Evolutionary conservation across 1,140 invertebrate genomes (phyloP).

Genomic region (Phenacoccus solenopsis): DNA sequence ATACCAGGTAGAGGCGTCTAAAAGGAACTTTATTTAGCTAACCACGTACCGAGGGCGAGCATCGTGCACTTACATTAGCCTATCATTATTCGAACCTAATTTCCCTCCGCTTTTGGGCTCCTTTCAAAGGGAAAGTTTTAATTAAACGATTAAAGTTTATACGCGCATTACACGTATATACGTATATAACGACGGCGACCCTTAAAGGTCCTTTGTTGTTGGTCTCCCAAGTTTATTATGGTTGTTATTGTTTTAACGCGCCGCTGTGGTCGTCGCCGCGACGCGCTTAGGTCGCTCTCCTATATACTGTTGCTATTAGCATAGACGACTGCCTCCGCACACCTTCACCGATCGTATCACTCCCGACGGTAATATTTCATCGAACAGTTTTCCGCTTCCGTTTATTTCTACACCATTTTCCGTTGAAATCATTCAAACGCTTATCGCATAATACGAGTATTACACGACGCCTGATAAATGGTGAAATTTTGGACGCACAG

Average conservation of each 20-base stretch:
- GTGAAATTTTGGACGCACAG: not conserved
- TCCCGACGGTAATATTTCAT: not conserved
- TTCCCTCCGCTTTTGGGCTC: not conserved
- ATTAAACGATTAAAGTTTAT: constrained; percentile 17
- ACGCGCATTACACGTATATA: not conserved
- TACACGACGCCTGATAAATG: not conserved
- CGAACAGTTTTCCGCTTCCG: not conserved
- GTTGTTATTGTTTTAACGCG: not conserved
- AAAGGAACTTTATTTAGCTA: no score
- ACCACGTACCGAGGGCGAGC: no score
- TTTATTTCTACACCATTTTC: not conserved
- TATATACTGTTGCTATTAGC: not conserved
- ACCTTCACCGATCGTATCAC: no score
- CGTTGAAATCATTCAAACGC: not conserved
- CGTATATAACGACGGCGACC: not conserved
- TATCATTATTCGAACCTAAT: constrained; percentile 7
- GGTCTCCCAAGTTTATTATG: constrained; percentile 3
- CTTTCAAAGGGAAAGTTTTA: not conserved
- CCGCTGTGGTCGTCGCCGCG: not conserved
- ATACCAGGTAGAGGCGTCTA: no score
- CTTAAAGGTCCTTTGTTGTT: not conserved
- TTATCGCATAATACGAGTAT: not conserved
- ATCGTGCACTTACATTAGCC: no score
- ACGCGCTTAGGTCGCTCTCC: not conserved
- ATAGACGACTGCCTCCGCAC: not conserved